A percentile compares a stretch with the other conserved stretches of the same genome.
Evolutionary conservation across 2,888 invertebrate species (phyloP).

Genomic region (Trichacis sp.): DNA sequence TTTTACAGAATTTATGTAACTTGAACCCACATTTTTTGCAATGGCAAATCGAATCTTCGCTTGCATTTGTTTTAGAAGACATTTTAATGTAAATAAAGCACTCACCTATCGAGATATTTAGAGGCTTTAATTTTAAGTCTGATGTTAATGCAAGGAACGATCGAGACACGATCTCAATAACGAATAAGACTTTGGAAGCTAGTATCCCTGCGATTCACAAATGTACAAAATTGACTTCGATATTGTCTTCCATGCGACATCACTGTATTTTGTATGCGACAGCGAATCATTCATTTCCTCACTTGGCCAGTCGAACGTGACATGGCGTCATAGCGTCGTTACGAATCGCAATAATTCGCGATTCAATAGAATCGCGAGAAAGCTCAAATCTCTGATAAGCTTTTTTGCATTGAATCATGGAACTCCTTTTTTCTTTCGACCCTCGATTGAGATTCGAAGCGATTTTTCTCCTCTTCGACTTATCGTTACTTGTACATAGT

Average conservation of each 20-base stretch:
- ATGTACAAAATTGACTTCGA: constrained; percentile 17
- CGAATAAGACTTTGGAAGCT: constrained; percentile 6
- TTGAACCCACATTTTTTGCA: no score
- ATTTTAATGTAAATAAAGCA: constrained; percentile 41
- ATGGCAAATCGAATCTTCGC: constrained; percentile 9
- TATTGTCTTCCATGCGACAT: constrained; percentile 28
- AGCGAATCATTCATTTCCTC: constrained; percentile 3
- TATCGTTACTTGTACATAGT: constrained; percentile 5
- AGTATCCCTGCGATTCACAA: constrained; percentile 12
- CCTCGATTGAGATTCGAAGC: neutral
- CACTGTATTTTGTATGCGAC: constrained; percentile 6
- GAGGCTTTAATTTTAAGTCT: constrained; percentile 13
- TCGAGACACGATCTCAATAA: constrained; percentile 7
- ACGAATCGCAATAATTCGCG: constrained; percentile 2
- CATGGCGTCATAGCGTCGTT: neutral
- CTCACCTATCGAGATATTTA: constrained; percentile 36
- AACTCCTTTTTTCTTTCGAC: neutral
- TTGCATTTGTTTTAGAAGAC: no score
- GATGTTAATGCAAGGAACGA: constrained; percentile 1
- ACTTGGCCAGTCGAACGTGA: neutral
- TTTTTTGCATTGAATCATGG: constrained; percentile 1
- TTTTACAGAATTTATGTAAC: no score
- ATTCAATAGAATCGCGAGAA: neutral
- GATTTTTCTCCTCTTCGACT: neutral
- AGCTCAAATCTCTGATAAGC: constrained; percentile 11